Evolutionary conservation across 2,888 invertebrate genomes (phyloP).

Genomic region (Acrobasis repandana): DNA sequence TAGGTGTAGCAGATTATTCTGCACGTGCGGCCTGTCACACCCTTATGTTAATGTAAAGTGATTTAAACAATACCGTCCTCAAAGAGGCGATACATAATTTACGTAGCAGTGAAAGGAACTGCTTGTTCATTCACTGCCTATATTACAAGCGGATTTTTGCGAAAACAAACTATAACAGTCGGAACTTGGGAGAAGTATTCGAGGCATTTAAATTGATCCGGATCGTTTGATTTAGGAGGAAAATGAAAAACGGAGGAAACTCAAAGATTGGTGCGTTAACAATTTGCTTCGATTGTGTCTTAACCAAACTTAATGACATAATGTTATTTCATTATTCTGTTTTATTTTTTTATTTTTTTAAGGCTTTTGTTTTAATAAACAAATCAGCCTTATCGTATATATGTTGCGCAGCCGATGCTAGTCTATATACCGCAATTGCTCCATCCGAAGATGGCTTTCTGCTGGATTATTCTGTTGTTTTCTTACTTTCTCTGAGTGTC

Average conservation of each 20-base stretch:
- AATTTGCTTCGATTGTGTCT: neutral
- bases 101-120: conserved; percentile 1
- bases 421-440: no score
- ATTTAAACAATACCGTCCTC: neutral
- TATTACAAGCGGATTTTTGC: neutral
- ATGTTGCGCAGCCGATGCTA: no score
- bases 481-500: no score
- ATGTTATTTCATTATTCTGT: neutral
- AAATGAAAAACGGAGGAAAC: neutral
- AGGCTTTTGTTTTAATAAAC: no score
- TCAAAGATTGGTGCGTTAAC: conserved; percentile 6
- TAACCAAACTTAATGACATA: conserved; percentile 3
- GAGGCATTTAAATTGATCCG: conserved; percentile 10
- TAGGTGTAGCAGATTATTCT: no score
- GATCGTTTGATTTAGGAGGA: conserved; percentile 11
- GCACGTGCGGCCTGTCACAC: neutral
- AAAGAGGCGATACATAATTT: conserved; percentile 8
- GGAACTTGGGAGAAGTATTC: neutral
- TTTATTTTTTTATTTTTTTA: no score
- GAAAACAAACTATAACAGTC: conserved; percentile 12
- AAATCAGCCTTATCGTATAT: no score
- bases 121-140: conserved; percentile 3
- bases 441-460: no score
- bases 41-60: neutral
- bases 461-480: no score